These are phyloP conservation scores for Eleginops maclovinus DNA, from an alignment of 2,113 vertebrate genomes.

Conservation along the genomic window DNA sequence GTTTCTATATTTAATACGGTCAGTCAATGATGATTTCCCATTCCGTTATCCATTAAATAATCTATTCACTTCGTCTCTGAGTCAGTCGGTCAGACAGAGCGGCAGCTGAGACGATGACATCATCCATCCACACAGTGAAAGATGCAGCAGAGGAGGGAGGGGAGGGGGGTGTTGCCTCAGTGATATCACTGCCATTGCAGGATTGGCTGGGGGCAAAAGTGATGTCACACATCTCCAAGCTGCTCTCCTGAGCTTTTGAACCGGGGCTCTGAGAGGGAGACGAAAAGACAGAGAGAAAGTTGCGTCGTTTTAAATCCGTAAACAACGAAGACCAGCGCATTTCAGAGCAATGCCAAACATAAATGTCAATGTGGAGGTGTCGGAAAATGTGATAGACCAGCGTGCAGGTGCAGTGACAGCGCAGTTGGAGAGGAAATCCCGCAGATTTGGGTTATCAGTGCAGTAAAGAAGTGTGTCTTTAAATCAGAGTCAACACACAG, in stretches of 20 bases:
- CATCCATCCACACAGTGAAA: conserved; percentile 80
- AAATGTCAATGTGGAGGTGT: neutral
- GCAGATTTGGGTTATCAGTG: neutral
- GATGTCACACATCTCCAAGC: conserved; percentile 98
- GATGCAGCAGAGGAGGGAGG: conserved; percentile 85
- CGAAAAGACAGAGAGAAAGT: conserved; percentile 43
- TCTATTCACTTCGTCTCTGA: neutral
- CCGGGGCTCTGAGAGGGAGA: conserved; percentile 76
- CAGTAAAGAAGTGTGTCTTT: neutral
- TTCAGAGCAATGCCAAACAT: neutral
- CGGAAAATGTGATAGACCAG: neutral
- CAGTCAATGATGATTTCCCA: neutral
- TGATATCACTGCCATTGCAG: conserved; percentile 87
- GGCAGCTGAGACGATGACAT: conserved; percentile 78
- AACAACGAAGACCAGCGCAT: conserved; percentile 1
- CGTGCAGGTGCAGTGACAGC: conserved; percentile 6
- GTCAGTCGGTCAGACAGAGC: conserved; percentile 6
- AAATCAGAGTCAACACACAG: neutral
- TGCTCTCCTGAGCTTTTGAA: conserved; percentile 93
- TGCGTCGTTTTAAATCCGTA: conserved; percentile 32
- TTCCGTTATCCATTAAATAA: neutral
- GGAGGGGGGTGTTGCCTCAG: conserved; percentile 73
- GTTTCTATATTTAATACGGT: neutral
- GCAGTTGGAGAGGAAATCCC: conserved; percentile 1
- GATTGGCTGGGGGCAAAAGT: conserved; percentile 91